Conservation (phyloP, 2,888 invertebrate species). For the Esperia sulphurella region DNA sequence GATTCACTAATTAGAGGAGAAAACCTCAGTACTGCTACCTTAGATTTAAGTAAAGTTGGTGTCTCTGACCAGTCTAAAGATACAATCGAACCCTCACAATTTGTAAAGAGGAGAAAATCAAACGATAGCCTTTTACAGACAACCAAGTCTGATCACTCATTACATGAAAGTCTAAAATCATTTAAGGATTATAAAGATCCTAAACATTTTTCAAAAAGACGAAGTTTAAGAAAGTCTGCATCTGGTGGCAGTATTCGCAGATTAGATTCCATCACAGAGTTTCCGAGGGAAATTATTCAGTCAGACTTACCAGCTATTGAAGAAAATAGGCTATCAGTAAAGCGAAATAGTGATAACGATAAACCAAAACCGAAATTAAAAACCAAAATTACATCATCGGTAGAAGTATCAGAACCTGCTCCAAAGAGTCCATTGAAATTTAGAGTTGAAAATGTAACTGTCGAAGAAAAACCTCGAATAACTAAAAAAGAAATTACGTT, state of each 20-base stretch:
- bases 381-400: conserved; percentile 75
- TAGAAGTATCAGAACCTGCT: conserved; percentile 61
- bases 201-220: conserved; percentile 39
- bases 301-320: conserved; percentile 62
- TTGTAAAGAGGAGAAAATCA: conserved; percentile 28
- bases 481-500: conserved; percentile 61
- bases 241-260: conserved; percentile 64
- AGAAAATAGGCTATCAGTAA: conserved; percentile 55
- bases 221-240: conserved; percentile 64
- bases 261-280: conserved; percentile 69
- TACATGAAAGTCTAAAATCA: conserved; percentile 53
- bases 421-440: conserved; percentile 72
- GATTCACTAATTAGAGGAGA: conserved; percentile 76
- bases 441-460: conserved; percentile 76
- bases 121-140: conserved; percentile 50
- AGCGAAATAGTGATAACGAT: conserved; percentile 24
- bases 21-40: conserved; percentile 65
- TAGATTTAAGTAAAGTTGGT: conserved; percentile 72
- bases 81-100: conserved; percentile 23
- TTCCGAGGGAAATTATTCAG: conserved; percentile 44
- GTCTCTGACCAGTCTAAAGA: conserved; percentile 22
- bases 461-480: conserved; percentile 73
- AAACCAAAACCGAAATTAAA: conserved; percentile 58
- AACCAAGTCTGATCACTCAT: conserved; percentile 69
- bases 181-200: conserved; percentile 33